These are phyloP conservation scores for Rhadina sibilatrix DNA, from an alignment of 2,113 vertebrate genomes.

Conservation along the genomic window DNA sequence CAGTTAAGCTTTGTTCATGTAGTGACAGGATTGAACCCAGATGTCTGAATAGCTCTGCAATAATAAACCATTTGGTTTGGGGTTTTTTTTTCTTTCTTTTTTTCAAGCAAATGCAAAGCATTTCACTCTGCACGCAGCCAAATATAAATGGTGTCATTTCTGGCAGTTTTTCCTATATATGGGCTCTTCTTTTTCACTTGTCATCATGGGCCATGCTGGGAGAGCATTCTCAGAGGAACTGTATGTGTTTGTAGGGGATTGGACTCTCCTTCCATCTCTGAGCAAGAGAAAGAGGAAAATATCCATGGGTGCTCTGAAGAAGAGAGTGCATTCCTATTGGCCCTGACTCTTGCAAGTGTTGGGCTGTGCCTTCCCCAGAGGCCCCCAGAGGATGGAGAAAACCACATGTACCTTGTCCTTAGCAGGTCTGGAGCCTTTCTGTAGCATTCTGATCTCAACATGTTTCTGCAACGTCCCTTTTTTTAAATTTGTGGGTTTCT, in stretches of 20 bases:
- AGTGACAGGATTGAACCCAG: not conserved
- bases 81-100: not conserved
- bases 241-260: not conserved
- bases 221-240: not conserved
- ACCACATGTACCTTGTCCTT: rapidly evolving
- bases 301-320: not conserved
- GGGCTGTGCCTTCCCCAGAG: not conserved
- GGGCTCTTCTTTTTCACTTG: not conserved
- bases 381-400: not conserved
- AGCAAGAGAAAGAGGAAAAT: not conserved
- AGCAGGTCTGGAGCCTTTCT: not conserved
- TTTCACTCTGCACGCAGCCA: not conserved
- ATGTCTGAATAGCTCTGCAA: not conserved
- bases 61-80: not conserved
- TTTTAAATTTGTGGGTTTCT: not conserved
- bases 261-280: not conserved
- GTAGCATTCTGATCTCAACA: not conserved
- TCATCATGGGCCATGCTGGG: rapidly evolving
- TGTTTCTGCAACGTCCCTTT: not conserved
- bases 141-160: not conserved
- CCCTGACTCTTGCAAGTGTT: not conserved
- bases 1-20: not conserved
- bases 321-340: not conserved
- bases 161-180: not conserved
- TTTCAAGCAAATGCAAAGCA: not conserved